Percentiles rank a stretch among this genome's conserved stretches.
These are phyloP conservation scores for Peromyscus attwateri DNA, from an alignment of 2,797 vertebrate species.

Conservation along the genomic window DNA sequence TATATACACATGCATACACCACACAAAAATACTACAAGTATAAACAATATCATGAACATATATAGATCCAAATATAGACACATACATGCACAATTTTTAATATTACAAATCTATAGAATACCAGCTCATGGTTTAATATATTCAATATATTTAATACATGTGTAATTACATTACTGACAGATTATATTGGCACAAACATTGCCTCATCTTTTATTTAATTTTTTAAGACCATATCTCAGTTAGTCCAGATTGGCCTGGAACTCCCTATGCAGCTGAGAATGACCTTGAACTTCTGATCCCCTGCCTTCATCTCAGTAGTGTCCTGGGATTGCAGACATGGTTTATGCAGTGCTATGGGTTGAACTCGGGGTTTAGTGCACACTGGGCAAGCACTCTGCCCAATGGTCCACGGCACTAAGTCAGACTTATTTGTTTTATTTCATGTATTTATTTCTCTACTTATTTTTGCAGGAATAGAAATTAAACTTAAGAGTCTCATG, in stretches of 20 bases:
- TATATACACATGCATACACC: not conserved
- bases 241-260: not conserved
- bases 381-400: not conserved
- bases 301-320: not conserved
- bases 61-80: not conserved
- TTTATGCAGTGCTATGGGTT: not conserved
- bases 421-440: not conserved
- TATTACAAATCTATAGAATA: not conserved
- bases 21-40: not conserved
- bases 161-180: not conserved
- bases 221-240: not conserved
- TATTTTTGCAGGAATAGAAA: not conserved
- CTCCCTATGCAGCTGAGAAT: not conserved
- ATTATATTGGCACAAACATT: not conserved
- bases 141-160: not conserved
- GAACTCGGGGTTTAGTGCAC: not conserved
- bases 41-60: not conserved
- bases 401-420: not conserved
- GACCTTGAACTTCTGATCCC: not conserved
- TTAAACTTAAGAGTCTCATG: not conserved
- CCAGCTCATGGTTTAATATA: not conserved
- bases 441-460: not conserved
- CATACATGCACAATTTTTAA: not conserved
- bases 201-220: not conserved
- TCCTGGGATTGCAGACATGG: not conserved